Base-by-base conservation (phyloP, 2,888 invertebrate species). In the Arenicola marina region DNA sequence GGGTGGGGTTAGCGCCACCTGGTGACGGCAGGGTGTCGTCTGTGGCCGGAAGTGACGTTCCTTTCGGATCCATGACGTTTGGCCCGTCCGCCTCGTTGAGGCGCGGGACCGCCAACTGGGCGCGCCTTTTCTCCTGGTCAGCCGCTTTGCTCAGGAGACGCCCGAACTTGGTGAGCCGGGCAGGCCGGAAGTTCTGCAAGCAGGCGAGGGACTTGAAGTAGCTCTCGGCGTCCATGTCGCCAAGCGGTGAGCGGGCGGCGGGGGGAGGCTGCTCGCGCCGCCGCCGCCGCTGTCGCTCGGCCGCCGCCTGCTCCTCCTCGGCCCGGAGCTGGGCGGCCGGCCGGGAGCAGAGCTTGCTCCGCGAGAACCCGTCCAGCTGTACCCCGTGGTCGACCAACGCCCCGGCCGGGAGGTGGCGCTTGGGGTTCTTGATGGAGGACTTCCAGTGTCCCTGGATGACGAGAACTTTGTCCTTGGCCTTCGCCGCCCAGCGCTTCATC, bases 401-500 rank as follows among this genome's bases (percentile, higher is more conserved):
- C 3, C 69, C 67, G 21, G 28, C 55, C 2, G 31, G 51, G 4
- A 56, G n/a, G 26, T 48, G 34, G 4, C 67, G 51, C 51, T 34
- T 62, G 31, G 61, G 34, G 44, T 56, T 63, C 51, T 75, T 76
- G 32, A 78, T 28, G 0, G 79, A 77, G 0, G 78, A 79, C 61
- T 77, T 78, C 43, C 73, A 70, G 1, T 71, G 75, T 1, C 80
- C 81, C 33, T 74, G 73, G 51, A 76, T 72, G 59, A 76, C 64
- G 33, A 76, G 74, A 18, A 71, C 34, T 48, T 71, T 70, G 55
- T 81, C 81, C 60, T 78, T 78, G 11, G 79, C 77, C 21, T 74
- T 56, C 28, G 80, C 79, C 11, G 76, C 74, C 83, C 83, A 83
- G 1, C 69, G 66, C 62, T 75, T 79, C 56, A 82, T 73, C 55